A percentile compares a stretch with the other conserved stretches of the same genome.
These are phyloP conservation scores for Brachyhypopomus gauderio DNA, from an alignment of 2,113 vertebrate genomes.

Conservation along the genomic window DNA sequence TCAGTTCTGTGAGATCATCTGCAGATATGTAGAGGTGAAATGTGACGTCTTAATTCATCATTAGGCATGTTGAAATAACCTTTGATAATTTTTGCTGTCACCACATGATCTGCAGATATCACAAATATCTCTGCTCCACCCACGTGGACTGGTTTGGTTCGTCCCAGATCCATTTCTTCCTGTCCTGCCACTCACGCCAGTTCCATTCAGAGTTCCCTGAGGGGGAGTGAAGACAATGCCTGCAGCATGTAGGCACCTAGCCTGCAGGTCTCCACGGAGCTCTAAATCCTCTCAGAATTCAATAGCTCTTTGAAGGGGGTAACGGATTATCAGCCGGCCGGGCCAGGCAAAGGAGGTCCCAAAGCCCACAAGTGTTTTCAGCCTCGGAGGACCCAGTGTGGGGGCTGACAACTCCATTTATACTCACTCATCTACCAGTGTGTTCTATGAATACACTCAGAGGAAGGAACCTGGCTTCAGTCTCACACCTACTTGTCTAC, in stretches of 20 bases:
- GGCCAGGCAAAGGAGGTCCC: constrained; percentile 9
- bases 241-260: constrained; percentile 17
- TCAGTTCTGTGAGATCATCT: neutral
- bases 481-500: neutral
- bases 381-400: neutral
- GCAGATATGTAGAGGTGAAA: neutral
- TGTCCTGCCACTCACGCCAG: constrained; percentile 7
- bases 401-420: constrained; percentile 37
- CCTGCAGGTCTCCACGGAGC: neutral
- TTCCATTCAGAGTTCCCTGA: constrained; percentile 4
- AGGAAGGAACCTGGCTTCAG: constrained; percentile 12
- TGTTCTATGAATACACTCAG: constrained; percentile 15
- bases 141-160: neutral
- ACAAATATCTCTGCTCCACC: neutral
- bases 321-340: constrained; percentile 34
- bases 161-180: neutral
- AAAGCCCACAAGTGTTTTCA: constrained; percentile 8
- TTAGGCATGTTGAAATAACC: neutral
- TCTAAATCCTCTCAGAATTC: constrained; percentile 32
- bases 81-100: neutral
- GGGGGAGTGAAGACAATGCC: constrained; percentile 23
- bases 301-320: constrained; percentile 30
- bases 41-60: neutral
- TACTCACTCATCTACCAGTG: neutral
- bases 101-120: neutral